Evolutionary conservation across 2,888 invertebrate genomes (phyloP).

Genomic region (Idaea biselata): DNA sequence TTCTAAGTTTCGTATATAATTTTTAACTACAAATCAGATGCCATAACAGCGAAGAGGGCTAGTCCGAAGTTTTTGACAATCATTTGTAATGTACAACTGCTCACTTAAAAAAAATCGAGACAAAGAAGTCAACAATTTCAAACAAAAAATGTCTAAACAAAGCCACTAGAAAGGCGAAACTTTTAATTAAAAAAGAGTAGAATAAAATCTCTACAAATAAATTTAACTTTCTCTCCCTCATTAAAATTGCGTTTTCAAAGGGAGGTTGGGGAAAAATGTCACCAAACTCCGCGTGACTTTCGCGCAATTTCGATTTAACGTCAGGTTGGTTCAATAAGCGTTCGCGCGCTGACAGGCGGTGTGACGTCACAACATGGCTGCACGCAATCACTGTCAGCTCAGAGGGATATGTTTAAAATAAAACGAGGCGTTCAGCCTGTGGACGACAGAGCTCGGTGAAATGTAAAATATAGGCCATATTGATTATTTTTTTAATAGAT

Average conservation of each 20-base stretch:
- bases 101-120: neutral
- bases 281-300: neutral
- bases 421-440: neutral
- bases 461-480: neutral
- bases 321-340: conserved; percentile 35
- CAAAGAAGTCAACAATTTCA: neutral
- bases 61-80: neutral
- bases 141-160: neutral
- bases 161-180: neutral
- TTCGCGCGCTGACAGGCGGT: conserved; percentile 31
- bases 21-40: no score
- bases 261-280: conserved; percentile 7
- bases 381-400: conserved; percentile 34
- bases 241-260: conserved; percentile 17
- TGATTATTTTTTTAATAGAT: neutral
- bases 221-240: conserved; percentile 12
- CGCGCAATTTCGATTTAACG: conserved; percentile 15
- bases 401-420: neutral
- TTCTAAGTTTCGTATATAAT: no score
- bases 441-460: neutral
- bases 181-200: conserved; percentile 16
- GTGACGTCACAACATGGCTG: conserved; percentile 51
- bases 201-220: conserved; percentile 7
- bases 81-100: neutral
- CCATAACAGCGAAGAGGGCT: no score